phyloP scores from a whole-genome alignment of 2,797 vertebrate genomes.

The Australoheros facetus region DNA sequence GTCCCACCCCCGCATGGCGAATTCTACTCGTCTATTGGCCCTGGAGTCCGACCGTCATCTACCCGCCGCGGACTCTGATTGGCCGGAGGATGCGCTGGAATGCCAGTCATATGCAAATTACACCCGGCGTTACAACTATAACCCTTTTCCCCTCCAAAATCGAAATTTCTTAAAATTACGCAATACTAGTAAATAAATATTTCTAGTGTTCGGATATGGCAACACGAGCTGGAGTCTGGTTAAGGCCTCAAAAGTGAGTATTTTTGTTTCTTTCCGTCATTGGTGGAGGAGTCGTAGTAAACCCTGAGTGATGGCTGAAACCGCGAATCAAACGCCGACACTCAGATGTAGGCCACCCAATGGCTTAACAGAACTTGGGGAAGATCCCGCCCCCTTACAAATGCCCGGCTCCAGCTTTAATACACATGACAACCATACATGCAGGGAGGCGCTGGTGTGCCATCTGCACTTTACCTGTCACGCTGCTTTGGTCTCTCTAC shows the following conservation, averaged over 20 bases:
- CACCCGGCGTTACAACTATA: slow-evolving; percentile 1
- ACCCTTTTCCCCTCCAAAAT: not conserved
- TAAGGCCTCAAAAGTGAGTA: slow-evolving; percentile 8
- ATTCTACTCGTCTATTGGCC: slow-evolving; percentile 66
- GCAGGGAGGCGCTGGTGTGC: slow-evolving; percentile 63
- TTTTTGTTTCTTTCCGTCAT: slow-evolving; percentile 54
- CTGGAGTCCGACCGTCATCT: slow-evolving; percentile 50
- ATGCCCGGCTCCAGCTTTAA: slow-evolving; percentile 36
- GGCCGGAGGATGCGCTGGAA: slow-evolving; percentile 79
- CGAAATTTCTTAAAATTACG: slow-evolving; percentile 14
- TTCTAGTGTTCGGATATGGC: not conserved
- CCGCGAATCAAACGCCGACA: slow-evolving; percentile 60
- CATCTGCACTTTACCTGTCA: slow-evolving; percentile 40
- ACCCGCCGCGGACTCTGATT: slow-evolving; percentile 68
- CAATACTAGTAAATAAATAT: not conserved
- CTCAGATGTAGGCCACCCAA: slow-evolving; percentile 77
- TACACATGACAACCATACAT: slow-evolving; percentile 47
- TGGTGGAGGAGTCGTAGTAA: slow-evolving; percentile 69
- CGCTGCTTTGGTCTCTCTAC: slow-evolving; percentile 26
- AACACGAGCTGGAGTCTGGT: not conserved
- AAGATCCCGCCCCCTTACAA: slow-evolving; percentile 52
- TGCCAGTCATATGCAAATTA: slow-evolving; percentile 88
- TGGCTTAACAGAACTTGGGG: slow-evolving; percentile 59
- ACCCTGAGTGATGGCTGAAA: slow-evolving; percentile 48
- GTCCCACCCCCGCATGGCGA: slow-evolving; percentile 65